Evolutionary conservation across 2,888 invertebrate genomes (phyloP).

Genomic region (Macrostomum cliftonense): DNA sequence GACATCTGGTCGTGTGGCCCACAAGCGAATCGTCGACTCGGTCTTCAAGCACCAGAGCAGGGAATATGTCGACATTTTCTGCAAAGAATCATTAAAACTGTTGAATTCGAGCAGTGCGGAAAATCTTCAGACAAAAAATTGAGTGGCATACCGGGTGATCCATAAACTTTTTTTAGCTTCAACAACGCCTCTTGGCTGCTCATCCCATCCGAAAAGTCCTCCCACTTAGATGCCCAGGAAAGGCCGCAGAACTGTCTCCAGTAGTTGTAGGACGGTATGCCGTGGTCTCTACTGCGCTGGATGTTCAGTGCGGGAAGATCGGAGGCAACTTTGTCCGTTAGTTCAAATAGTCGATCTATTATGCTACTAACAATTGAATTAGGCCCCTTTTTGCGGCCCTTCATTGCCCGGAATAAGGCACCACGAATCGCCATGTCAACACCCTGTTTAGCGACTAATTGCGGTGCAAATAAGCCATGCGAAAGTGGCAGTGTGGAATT

Average conservation of each 20-base stretch:
- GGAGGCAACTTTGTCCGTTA: neutral
- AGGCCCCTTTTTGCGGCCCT: too few species aligned
- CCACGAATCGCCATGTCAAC: too few species aligned
- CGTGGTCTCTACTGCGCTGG: neutral
- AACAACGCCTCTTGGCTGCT: neutral
- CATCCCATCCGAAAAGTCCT: neutral
- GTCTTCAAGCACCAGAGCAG: too few species aligned
- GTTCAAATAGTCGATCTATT: neutral
- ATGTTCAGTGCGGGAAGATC: neutral
- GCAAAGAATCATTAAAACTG: slow-evolving; percentile 45
- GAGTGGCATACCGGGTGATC: neutral
- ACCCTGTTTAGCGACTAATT: too few species aligned
- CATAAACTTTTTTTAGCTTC: neutral
- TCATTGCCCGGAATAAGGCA: too few species aligned
- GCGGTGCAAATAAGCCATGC: too few species aligned
- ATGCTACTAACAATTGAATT: neutral
- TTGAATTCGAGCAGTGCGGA: slow-evolving; percentile 42
- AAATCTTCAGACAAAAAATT: too few species aligned
- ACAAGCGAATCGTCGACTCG: too few species aligned
- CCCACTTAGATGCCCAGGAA: neutral
- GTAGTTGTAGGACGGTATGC: neutral
- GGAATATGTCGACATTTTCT: too few species aligned
- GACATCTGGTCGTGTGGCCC: too few species aligned
- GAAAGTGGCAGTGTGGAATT: too few species aligned
- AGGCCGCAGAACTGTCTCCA: neutral